Evolutionary conservation across 2,888 invertebrate genomes (phyloP), one percentile per base, ranked within the genome.

Genomic region (Meiosimyza platycephala): DNA sequence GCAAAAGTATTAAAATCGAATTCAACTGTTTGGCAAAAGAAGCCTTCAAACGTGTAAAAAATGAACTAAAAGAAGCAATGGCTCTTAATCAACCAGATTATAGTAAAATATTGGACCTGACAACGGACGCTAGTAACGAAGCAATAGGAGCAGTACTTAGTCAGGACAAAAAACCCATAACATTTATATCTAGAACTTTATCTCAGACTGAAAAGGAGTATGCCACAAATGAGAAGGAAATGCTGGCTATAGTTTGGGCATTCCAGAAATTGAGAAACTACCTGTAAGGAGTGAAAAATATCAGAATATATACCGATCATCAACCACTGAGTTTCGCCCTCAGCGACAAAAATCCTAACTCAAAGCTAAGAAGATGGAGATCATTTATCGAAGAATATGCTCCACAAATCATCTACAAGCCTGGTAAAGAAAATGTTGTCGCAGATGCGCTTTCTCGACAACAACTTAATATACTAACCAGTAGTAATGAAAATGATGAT

Each of bases 371-470:
- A n/a, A n/a, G n/a, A n/a, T n/a, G n/a, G n/a, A n/a, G n/a, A 48
- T 47, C 63, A 18, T 63, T 63, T 22, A 63, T 63, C 16, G 63
- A 72, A 16, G 72, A 63, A 33, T 68, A 62, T 16, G 18, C 62
- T 40, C 68, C 72, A n/a, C 67, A 51, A 47, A 62, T 72, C 47
- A 28, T 48, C 48, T 72, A 68, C 50, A 72, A 67, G 54, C 62
- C 72, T 13, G 67, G 67, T 16, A 72, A 65, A 16, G 64, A 65
- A 48, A 71, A 71, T 50, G 13, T 22, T 11, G 68, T 67, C 48
- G 72, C 72, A 18, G 72, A 72, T n/a, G 63, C 68, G 6, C 50
- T 72, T 15, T 63, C 72, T 4, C 40, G 63, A 28, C 68, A 68
- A 63, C 50, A 52, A 47, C 15, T 62, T 16, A 62, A 62, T 18